phyloP scores from a whole-genome alignment of 2,797 vertebrate species.

The Cyclura pinguis region DNA sequence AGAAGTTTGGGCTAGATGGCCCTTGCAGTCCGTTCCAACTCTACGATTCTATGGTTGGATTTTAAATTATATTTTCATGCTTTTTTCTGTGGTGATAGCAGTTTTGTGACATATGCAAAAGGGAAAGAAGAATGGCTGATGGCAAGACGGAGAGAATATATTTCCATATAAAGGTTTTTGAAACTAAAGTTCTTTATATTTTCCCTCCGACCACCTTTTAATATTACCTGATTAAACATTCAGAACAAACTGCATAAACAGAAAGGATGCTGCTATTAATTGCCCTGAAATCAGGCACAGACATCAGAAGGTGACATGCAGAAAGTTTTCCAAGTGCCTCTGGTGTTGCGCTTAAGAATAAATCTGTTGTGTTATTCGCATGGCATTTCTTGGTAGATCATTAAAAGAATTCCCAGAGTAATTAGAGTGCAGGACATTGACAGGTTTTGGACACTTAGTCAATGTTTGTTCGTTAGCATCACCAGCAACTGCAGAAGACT shows the following conservation, averaged over 20 bases:
- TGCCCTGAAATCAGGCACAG: background rate
- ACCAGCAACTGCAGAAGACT: slow-evolving; percentile 22
- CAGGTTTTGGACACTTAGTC: slow-evolving; percentile 16
- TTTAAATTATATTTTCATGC: slow-evolving; percentile 1
- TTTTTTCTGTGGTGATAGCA: background rate
- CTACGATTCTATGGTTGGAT: background rate
- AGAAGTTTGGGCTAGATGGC: too few species aligned
- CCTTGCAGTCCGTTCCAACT: background rate
- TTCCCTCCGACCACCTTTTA: background rate
- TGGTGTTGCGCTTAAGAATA: slow-evolving; percentile 30
- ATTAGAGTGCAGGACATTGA: slow-evolving; percentile 28
- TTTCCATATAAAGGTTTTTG: background rate
- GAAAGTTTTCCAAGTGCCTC: background rate
- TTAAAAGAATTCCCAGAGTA: slow-evolving; percentile 45
- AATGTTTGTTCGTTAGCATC: slow-evolving; percentile 32
- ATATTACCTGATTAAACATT: slow-evolving; percentile 24
- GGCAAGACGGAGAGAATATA: background rate
- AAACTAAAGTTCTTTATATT: background rate
- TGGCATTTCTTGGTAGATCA: slow-evolving; percentile 42
- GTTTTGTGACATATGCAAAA: background rate
- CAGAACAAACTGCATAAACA: background rate
- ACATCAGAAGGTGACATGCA: background rate
- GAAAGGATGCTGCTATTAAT: background rate
- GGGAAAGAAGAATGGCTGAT: background rate
- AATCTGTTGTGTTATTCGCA: slow-evolving; percentile 20